A percentile compares a stretch with the other conserved stretches of the same genome.
phyloP scores from a whole-genome alignment of 1,140 invertebrate species.

The Neuroterus valhalla region DNA sequence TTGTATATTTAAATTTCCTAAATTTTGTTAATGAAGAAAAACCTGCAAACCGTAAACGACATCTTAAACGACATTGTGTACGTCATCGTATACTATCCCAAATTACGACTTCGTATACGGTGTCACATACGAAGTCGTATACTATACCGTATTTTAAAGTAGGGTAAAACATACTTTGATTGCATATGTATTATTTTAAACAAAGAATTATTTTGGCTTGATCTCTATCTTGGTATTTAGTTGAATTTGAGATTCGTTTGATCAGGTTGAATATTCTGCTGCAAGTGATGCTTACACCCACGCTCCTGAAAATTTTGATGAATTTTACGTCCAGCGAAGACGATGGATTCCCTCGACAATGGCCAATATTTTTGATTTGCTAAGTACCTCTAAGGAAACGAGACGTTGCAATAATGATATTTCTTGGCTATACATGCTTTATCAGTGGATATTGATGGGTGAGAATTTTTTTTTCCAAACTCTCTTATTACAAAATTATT shows the following conservation, averaged over 20 bases:
- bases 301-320: constrained; percentile 89
- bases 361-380: constrained; percentile 90
- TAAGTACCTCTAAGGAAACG: constrained; percentile 83
- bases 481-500: too few relatives aligned
- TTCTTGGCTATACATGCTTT: constrained; percentile 87
- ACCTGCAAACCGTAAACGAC: too few relatives aligned
- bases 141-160: too few relatives aligned
- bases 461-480: constrained; percentile 45
- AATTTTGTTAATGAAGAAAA: too few relatives aligned
- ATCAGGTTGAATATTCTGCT: constrained; percentile 87
- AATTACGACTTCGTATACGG: too few relatives aligned
- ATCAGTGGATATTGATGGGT: constrained; percentile 82
- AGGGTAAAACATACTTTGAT: too few relatives aligned
- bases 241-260: neutral
- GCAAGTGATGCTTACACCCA: constrained; percentile 95
- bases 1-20: too few relatives aligned
- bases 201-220: constrained; percentile 30
- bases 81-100: too few relatives aligned
- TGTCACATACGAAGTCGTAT: too few relatives aligned
- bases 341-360: constrained; percentile 94
- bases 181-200: too few relatives aligned
- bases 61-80: too few relatives aligned
- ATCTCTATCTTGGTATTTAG: too few relatives aligned
- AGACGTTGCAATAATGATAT: constrained; percentile 90
- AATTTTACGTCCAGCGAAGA: constrained; percentile 91